phyloP scores from a whole-genome alignment of 2,113 vertebrate species.

The Oplegnathus fasciatus region DNA sequence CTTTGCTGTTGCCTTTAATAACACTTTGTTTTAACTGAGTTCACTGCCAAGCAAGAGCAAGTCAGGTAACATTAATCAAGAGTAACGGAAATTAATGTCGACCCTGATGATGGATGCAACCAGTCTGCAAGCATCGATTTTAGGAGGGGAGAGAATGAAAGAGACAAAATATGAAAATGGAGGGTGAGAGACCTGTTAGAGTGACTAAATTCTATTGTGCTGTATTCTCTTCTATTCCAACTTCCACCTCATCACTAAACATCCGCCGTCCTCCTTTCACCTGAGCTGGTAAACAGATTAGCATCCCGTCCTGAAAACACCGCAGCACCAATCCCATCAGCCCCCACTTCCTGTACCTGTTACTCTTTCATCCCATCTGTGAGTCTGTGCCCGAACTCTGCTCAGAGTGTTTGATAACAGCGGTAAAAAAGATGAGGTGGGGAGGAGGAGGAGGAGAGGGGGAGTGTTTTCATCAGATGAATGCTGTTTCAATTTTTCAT shows the following conservation, averaged over 20 bases:
- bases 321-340: constrained; percentile 43
- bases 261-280: constrained; percentile 33
- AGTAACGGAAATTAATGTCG: not conserved
- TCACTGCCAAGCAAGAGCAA: not conserved
- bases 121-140: not conserved
- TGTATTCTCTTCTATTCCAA: not conserved
- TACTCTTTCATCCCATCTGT: constrained; percentile 15
- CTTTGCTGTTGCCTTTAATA: not conserved
- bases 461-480: constrained; percentile 30
- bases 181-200: not conserved
- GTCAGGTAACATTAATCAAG: not conserved
- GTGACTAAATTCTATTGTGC: not conserved
- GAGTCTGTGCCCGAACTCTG: not conserved
- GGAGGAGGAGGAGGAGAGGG: not conserved
- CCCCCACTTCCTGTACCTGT: constrained; percentile 3
- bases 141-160: not conserved
- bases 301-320: constrained; percentile 2
- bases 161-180: not conserved
- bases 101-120: not conserved
- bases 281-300: constrained; percentile 58
- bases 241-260: constrained; percentile 14
- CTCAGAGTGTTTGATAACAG: not conserved
- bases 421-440: not conserved
- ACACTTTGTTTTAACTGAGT: not conserved
- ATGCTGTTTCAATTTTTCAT: constrained; percentile 36